Percentiles rank a stretch among this genome's conserved stretches.
Evolutionary conservation across 2,888 invertebrate genomes (phyloP).

Genomic region (Agonopterix heracliana): DNA sequence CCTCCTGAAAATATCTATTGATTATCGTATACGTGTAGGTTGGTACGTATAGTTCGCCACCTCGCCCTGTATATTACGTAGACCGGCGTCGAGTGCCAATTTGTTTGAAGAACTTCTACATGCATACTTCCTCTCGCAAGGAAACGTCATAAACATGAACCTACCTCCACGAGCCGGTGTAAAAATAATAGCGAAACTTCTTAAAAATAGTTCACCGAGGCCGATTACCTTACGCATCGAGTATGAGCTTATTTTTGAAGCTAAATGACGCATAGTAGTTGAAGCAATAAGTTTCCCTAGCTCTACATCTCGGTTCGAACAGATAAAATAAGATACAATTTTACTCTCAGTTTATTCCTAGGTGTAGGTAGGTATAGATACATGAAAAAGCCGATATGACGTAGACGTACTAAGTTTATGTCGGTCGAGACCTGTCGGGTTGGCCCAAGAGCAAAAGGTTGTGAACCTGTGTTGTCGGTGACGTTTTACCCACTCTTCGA

Average conservation of each 20-base stretch:
- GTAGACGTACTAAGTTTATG: slow-evolving; percentile 33
- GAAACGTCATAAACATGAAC: slow-evolving; percentile 25
- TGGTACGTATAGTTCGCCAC: slow-evolving; percentile 54
- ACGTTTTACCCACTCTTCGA: slow-evolving; percentile 14
- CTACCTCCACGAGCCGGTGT: slow-evolving; percentile 29
- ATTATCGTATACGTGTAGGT: slow-evolving; percentile 68
- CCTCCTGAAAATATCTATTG: slow-evolving; percentile 77
- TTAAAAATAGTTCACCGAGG: slow-evolving; percentile 35
- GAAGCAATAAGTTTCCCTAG: neutral
- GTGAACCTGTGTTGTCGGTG: slow-evolving; percentile 45
- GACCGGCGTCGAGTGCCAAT: slow-evolving; percentile 62
- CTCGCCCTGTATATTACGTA: slow-evolving; percentile 63
- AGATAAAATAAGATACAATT: too few relatives aligned
- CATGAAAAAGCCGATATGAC: slow-evolving; percentile 32
- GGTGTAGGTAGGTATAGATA: slow-evolving; percentile 19
- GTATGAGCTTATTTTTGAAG: slow-evolving; percentile 15
- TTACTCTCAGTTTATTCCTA: neutral
- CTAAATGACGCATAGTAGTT: neutral
- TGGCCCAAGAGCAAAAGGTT: slow-evolving; percentile 57
- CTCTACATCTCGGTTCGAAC: too few relatives aligned
- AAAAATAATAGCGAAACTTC: slow-evolving; percentile 30
- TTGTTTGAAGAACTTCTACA: slow-evolving; percentile 63
- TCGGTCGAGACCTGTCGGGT: slow-evolving; percentile 50
- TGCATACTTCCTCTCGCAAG: slow-evolving; percentile 2
- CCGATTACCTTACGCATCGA: slow-evolving; percentile 32